phyloP scores from a whole-genome alignment of 2,888 invertebrate genomes.

The Tanypteryx hageni region DNA sequence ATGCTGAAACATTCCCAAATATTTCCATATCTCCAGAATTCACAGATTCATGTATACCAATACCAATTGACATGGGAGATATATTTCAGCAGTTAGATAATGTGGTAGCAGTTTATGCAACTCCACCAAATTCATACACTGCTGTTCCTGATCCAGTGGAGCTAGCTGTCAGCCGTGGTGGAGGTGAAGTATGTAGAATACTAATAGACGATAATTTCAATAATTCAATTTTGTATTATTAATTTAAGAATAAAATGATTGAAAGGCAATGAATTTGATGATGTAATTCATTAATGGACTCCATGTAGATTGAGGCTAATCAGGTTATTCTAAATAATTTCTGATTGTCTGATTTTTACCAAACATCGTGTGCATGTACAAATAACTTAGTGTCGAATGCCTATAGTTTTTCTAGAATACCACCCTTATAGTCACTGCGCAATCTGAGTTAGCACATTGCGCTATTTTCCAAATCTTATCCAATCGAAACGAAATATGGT shows the following conservation, averaged over 20 bases:
- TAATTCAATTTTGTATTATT: neutral
- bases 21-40: constrained; percentile 50
- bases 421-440: too few relatives aligned
- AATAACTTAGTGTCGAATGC: too few relatives aligned
- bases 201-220: neutral
- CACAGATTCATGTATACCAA: constrained; percentile 46
- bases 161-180: constrained; percentile 85
- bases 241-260: neutral
- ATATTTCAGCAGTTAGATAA: constrained; percentile 65
- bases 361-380: too few relatives aligned
- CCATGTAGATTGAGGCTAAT: neutral
- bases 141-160: constrained; percentile 81
- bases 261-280: neutral
- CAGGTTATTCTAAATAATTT: too few relatives aligned
- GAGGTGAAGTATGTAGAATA: constrained; percentile 71
- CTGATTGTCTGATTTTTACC: too few relatives aligned
- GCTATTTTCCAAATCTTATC: too few relatives aligned
- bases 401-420: too few relatives aligned
- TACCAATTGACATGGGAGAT: constrained; percentile 39
- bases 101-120: constrained; percentile 81
- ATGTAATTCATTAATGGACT: neutral
- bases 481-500: too few relatives aligned
- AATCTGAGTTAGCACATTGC: too few relatives aligned
- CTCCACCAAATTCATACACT: constrained; percentile 89
- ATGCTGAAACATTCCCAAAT: constrained; percentile 35